Evolutionary conservation across 2,888 invertebrate species (phyloP).

Genomic region (Cistogaster globosa): DNA sequence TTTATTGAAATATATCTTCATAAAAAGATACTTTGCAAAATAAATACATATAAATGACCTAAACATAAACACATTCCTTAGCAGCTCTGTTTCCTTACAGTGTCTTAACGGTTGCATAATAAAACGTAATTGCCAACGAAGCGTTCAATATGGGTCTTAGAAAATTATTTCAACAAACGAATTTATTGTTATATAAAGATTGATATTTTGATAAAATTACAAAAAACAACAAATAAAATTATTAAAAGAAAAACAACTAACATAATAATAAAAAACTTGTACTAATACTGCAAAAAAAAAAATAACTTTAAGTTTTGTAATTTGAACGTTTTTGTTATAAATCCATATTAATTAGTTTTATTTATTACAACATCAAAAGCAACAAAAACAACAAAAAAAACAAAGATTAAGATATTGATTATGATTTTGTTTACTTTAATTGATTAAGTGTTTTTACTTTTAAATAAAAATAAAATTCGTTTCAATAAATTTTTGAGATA

Average conservation of each 20-base stretch:
- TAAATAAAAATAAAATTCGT: not conserved
- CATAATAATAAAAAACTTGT: not conserved
- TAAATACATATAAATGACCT: not conserved
- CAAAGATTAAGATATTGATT: not conserved
- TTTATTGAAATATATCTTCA: too few relatives aligned
- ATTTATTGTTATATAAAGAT: conserved; percentile 47
- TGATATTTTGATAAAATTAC: conserved; percentile 58
- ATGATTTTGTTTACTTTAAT: not conserved
- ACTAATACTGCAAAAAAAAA: not conserved
- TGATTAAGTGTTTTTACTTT: not conserved
- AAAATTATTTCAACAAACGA: conserved; percentile 38
- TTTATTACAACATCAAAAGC: not conserved
- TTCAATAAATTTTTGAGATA: too few relatives aligned
- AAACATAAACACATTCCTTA: conserved; percentile 1
- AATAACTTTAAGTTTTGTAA: conserved; percentile 24
- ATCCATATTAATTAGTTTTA: conserved; percentile 18
- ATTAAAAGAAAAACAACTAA: conserved; percentile 42
- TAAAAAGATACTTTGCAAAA: too few relatives aligned
- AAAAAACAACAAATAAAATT: not conserved
- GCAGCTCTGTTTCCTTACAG: conserved; percentile 11
- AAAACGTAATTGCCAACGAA: conserved; percentile 64
- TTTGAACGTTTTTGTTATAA: conserved; percentile 31
- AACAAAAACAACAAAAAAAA: not conserved
- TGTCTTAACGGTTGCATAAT: conserved; percentile 52
- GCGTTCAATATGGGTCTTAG: conserved; percentile 53